These are phyloP conservation scores for Leptopilina myrica DNA, from an alignment of 2,888 invertebrate genomes.

Conservation along the genomic window DNA sequence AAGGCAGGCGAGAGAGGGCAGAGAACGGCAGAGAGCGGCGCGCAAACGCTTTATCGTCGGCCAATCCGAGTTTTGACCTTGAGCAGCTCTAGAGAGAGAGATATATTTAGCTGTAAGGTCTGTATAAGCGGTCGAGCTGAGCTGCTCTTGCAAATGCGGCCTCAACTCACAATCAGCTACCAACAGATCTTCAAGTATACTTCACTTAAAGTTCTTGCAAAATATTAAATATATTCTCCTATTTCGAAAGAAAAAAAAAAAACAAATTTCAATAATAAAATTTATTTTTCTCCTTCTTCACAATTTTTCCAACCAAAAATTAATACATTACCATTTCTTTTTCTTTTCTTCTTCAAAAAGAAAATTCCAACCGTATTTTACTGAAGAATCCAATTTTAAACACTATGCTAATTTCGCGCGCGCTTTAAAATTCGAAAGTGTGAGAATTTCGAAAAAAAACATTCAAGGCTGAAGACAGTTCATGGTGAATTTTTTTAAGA, in stretches of 20 bases:
- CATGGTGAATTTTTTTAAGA: neutral
- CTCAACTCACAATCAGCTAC: conserved; percentile 27
- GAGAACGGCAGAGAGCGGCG: conserved; percentile 48
- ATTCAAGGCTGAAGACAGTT: conserved; percentile 9
- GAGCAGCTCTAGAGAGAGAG: conserved; percentile 60
- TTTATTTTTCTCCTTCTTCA: neutral
- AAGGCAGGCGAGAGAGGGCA: conserved; percentile 47
- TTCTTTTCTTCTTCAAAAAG: neutral
- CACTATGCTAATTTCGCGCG: neutral
- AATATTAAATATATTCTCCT: neutral
- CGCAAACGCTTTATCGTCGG: conserved; percentile 59
- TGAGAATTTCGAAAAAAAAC: conserved; percentile 9
- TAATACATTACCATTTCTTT: neutral
- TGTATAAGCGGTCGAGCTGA: conserved; percentile 56
- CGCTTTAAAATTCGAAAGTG: conserved; percentile 6
- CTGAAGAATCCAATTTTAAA: neutral
- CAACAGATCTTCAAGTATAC: conserved; percentile 36
- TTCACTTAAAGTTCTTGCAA: conserved; percentile 23
- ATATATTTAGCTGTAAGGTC: conserved; percentile 62
- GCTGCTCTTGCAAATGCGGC: conserved; percentile 30
- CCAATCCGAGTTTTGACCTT: conserved; percentile 61
- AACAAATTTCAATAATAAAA: neutral
- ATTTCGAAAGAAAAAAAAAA: neutral
- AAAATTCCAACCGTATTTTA: neutral
- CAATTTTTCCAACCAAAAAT: neutral